Base-by-base conservation (phyloP, 1,140 invertebrate genomes). In the Octopus bimaculoides region DNA sequence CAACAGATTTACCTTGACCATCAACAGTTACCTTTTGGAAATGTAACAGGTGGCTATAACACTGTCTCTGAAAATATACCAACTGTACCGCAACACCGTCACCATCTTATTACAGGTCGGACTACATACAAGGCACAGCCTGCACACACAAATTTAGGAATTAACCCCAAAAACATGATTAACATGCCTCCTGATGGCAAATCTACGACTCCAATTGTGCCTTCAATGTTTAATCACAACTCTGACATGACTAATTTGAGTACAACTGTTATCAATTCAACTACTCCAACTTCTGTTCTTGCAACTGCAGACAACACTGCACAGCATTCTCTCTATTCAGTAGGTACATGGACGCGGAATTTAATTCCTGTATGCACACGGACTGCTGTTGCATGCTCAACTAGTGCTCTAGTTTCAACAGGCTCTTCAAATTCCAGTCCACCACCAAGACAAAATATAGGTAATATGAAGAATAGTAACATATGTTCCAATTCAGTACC, bases 91-190 rank as follows among this genome's bases (percentile, higher is more conserved):
- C 41, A 5, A 7, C 77, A 80, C 17, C 69, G 78, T 71, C 77
- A 81, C 74, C 80, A 71, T 12, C 76, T 80, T 26, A 75, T 78
- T 54, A 81, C 82, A 12, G 66, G 54, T 56, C 80, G 78, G 9
- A 53, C 78, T 17, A 79, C 79, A 5, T 78, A 79, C 52, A 76
- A 81, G 55, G 41, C 81, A 79, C 75, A 78, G 75, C 81, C 81
- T 7, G 81, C 81, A 54, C 81, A 81, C 78, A 81, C 81, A 76
- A 79, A 75, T 75, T 17, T 75, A 79, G 66, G 77, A 14, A 14
- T 79, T 20, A 78, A 81, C 5, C 54, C 79, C 20, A 83, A 83
- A 77, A 82, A 80, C 75, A 69, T 82, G 10, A 81, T 82, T 17
- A 79, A 79, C 55, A 82, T 82, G 81, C 83, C 83, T 1, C n/a